Base-by-base conservation (phyloP, 2,113 vertebrate genomes). In the Gasterosteus nipponicus region DNA sequence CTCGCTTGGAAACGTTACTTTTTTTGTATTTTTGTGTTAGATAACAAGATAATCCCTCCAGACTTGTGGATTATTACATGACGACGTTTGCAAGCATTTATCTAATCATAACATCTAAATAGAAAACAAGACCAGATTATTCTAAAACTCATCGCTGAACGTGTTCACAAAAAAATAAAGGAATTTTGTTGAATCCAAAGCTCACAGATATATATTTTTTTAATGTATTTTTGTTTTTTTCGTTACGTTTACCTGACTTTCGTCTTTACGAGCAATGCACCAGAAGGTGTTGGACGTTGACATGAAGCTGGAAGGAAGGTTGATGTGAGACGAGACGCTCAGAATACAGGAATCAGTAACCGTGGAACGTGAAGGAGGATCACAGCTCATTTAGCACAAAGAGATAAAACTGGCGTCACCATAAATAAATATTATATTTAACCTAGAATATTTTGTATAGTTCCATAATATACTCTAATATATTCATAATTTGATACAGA, bases 401-500 rank as follows among this genome's bases (percentile, higher is more conserved):
- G 80, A 82, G 68, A 87, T 78, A 82, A 54, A 86, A 76, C 57
- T 47, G 57, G 78, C 79, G 42, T 73, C 22, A 29, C 58, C 78
- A 86, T 84, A 89, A 89, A 92, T 89, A 92, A 88, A 91, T 91
- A 92, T 80, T 89, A 8, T 71, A 87, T 86, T 51, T 90, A 66
- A 86, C 61, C 76, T 77, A 78, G 91, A 92, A 91, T 89, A 91
- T 77, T 58, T 85, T 78, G 66, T 84, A 92, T 91, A 91, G 85
- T 89, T 72, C 75, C 69, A 83, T 91, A 85, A 87, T 87, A 91
- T 93, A 89, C 83, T 92, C 81, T 89, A 89, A 91, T 91, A 91
- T 88, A 91, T 81, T 88, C 54, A 87, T 87, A 82, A 87, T 92
- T 84, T 84, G 71, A 87, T 89, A 90, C 91, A 89, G 81, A 87